Percentiles rank a stretch among this genome's conserved stretches.
phyloP scores from a whole-genome alignment of 2,797 vertebrate genomes.

The Benthosema pterotum region DNA sequence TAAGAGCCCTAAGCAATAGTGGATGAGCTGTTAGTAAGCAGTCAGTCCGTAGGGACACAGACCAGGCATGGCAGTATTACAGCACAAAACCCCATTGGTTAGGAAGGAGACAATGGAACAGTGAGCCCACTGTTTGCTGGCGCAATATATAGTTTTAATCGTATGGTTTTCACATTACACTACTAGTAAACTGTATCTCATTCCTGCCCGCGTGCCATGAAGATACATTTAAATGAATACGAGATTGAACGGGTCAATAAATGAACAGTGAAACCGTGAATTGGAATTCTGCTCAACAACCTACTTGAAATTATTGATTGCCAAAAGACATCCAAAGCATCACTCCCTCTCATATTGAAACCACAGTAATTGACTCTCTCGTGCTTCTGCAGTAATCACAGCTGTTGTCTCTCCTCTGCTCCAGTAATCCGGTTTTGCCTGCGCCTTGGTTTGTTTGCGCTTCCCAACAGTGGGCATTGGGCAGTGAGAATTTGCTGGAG shows the following conservation, averaged over 20 bases:
- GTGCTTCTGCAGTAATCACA: constrained; percentile 2
- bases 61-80: constrained; percentile 60
- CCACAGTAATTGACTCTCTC: constrained; percentile 3
- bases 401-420: neutral
- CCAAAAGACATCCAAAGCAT: neutral
- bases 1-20: constrained; percentile 79
- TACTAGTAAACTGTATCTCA: constrained; percentile 26
- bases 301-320: constrained; percentile 5
- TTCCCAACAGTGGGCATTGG: constrained; percentile 10
- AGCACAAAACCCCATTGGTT: constrained; percentile 72
- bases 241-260: constrained; percentile 21
- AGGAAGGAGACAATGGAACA: constrained; percentile 69
- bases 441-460: constrained; percentile 12
- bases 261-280: neutral
- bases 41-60: constrained; percentile 68
- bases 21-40: constrained; percentile 78
- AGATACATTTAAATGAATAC: constrained; percentile 11
- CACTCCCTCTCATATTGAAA: neutral
- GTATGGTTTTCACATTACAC: constrained; percentile 30
- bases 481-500: neutral
- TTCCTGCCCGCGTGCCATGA: constrained; percentile 20
- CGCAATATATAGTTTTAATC: constrained; percentile 33
- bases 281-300: constrained; percentile 3
- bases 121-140: constrained; percentile 55
- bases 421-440: neutral